Evolutionary conservation across 2,113 vertebrate genomes (phyloP).

Genomic region (Rhinolophus ferrumequinum): DNA sequence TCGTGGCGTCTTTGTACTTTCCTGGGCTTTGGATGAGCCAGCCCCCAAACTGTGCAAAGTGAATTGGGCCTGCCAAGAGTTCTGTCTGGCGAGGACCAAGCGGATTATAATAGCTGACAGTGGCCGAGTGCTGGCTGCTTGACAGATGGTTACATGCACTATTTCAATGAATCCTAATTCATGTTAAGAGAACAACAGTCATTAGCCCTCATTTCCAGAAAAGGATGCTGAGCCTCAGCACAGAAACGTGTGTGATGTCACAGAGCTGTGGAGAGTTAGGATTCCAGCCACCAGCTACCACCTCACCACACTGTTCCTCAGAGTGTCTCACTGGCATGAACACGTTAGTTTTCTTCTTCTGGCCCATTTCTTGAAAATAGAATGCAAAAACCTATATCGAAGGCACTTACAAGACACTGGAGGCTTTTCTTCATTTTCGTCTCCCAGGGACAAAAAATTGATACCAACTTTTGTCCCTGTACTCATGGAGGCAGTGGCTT

Average conservation of each 20-base stretch:
- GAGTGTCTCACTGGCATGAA: neutral
- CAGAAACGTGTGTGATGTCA: neutral
- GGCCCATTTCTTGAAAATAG: slow-evolving; percentile 58
- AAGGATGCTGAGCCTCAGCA: too few relatives aligned
- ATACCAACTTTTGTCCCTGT: neutral
- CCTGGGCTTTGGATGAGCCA: slow-evolving; percentile 55
- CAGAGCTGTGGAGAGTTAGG: neutral
- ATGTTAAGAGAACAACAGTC: too few relatives aligned
- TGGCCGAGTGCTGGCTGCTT: too few relatives aligned
- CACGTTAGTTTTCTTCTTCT: slow-evolving; percentile 51
- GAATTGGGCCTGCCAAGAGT: neutral
- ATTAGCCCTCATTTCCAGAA: too few relatives aligned
- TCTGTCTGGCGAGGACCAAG: too few relatives aligned
- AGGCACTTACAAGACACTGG: neutral
- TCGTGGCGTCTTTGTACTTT: slow-evolving; percentile 65
- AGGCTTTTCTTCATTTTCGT: slow-evolving; percentile 66
- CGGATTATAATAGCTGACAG: too few relatives aligned
- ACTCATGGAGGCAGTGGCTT: slow-evolving; percentile 53
- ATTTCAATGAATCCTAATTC: too few relatives aligned
- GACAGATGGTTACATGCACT: too few relatives aligned
- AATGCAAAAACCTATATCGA: slow-evolving; percentile 64
- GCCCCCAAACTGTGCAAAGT: neutral
- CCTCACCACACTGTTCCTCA: neutral
- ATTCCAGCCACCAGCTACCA: neutral
- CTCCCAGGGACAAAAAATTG: slow-evolving; percentile 66